Percentiles rank a stretch among this genome's conserved stretches.
Evolutionary conservation across 2,113 vertebrate genomes (phyloP).

Genomic region (Neotoma lepida): DNA sequence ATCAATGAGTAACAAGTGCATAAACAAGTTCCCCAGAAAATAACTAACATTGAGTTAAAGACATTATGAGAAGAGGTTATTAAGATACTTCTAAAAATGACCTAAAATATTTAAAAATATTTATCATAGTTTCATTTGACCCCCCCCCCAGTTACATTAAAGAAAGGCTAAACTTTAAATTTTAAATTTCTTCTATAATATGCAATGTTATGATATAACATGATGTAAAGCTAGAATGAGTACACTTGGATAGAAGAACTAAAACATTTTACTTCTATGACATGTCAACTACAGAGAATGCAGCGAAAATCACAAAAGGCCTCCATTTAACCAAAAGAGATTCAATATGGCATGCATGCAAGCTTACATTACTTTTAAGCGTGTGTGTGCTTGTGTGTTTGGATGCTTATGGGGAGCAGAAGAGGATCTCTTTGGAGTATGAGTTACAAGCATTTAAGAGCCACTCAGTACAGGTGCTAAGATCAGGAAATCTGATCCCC

Average conservation of each 20-base stretch:
- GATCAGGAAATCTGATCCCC: background rate
- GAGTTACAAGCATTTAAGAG: background rate
- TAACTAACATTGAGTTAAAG: constrained; percentile 53
- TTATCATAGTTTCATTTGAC: background rate
- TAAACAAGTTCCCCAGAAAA: constrained; percentile 36
- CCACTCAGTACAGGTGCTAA: background rate
- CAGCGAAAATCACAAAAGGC: background rate
- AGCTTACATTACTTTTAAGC: background rate
- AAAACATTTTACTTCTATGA: constrained; percentile 38
- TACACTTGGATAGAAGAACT: background rate
- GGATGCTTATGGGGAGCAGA: background rate
- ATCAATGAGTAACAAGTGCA: constrained; percentile 61
- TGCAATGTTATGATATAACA: background rate
- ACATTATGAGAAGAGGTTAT: background rate
- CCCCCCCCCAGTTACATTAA: background rate
- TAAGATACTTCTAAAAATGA: constrained; percentile 38
- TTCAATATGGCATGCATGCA: background rate
- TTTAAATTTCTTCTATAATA: constrained; percentile 42
- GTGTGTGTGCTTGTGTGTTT: background rate
- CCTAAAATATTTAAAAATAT: constrained; percentile 15
- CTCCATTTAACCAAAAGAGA: background rate
- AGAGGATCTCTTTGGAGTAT: background rate
- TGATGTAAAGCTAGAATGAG: constrained; percentile 20
- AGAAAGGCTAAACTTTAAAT: constrained; percentile 31
- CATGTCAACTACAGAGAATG: constrained; percentile 20